A percentile compares a stretch with the other conserved stretches of the same genome.
phyloP scores from a whole-genome alignment of 2,888 invertebrate species.

The Hydriomena furcata region DNA sequence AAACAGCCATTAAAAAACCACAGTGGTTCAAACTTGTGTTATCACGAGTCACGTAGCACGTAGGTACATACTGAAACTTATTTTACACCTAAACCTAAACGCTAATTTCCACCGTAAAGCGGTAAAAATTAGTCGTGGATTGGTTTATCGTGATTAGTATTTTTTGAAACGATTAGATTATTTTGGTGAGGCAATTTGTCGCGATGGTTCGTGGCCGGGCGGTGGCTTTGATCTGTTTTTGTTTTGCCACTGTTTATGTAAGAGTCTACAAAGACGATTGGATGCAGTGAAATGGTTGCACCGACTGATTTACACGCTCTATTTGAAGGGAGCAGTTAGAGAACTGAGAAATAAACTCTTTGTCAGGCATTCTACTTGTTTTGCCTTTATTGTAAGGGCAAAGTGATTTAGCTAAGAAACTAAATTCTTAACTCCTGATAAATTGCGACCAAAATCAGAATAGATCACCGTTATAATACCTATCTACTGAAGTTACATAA shows the following conservation, averaged over 20 bases:
- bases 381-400: not conserved
- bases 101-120: slow-evolving; percentile 40
- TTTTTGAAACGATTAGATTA: slow-evolving; percentile 66
- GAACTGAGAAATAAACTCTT: no score
- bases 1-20: no score
- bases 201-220: slow-evolving; percentile 67
- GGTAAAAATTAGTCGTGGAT: slow-evolving; percentile 64
- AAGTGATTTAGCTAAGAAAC: not conserved
- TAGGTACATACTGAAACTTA: no score
- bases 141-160: slow-evolving; percentile 58
- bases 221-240: slow-evolving; percentile 77
- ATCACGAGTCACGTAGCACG: no score
- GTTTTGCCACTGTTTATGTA: slow-evolving; percentile 37
- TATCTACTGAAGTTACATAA: no score
- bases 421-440: not conserved
- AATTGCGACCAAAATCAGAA: no score
- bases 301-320: no score
- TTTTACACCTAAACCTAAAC: no score
- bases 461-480: no score
- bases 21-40: no score
- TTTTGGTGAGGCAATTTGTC: slow-evolving; percentile 77
- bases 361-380: no score
- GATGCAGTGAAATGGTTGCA: slow-evolving; percentile 50
- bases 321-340: no score
- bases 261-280: slow-evolving; percentile 47